Base-by-base conservation (phyloP, 2,888 invertebrate species). In the Luffia ferchaultella region DNA sequence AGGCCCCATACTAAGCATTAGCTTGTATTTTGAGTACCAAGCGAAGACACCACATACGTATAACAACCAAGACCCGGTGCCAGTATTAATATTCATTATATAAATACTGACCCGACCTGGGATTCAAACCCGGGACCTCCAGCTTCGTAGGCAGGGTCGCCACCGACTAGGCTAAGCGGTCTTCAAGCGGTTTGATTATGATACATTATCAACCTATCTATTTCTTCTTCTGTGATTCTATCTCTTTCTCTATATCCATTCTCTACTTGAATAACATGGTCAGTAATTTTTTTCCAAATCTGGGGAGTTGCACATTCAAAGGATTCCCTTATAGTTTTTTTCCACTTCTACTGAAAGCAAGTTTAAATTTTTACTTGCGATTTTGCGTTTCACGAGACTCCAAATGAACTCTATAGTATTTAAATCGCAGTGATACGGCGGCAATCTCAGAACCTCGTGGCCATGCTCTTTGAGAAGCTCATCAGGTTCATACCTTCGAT, bases 281-380 rank as follows among this genome's bases (percentile, higher is more conserved):
- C 53, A 20, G 51, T 53, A 41, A 49, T 50, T 53, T 55, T 55
- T 42, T 53, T 55, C 49, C 53, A 55, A 50, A 53, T 51, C 42
- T 51, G 48, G 20, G 53, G 20, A 41, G 53, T 54, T 20, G 52
- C 49, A 48, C 50, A n/a, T 40, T 16, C 50, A 49, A 51, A 54
- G 12, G n/a, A 50, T 15, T 44, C 20, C 40, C 45, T 30, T 45
- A 45, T 42, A 15, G 17, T 17, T 30, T 20, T 46, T n/a, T 30
- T 46, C 40, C 40, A 40, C 40, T 40, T 40, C 40, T 9, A 9
- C 7, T 9, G 40, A 7, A 40, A 15, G 40, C 15, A 40, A n/a
- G n/a, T n/a, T n/a, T n/a, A n/a, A n/a, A 30, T 30, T 30, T 30
- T 30, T 30, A 12, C 12, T 12, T 3, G 30, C 3, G 12, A 30